phyloP scores from a whole-genome alignment of 1,140 invertebrate species.

The Scaptodrosophila lebanonensis region DNA sequence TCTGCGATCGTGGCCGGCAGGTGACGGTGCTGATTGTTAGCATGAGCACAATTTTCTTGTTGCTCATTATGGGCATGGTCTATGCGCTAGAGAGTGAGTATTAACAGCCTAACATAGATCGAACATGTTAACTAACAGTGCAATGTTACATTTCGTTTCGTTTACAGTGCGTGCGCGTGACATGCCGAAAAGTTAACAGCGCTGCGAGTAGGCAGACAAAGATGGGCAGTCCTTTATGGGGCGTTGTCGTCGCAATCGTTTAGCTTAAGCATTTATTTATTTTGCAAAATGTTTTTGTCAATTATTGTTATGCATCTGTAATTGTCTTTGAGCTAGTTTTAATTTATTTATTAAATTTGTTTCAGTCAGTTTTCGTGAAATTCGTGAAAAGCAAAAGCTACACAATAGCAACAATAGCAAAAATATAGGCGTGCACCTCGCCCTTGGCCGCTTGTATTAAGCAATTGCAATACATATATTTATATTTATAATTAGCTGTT shows the following conservation, averaged over 20 bases:
- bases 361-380: slow-evolving; percentile 66
- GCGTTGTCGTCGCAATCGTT: slow-evolving; percentile 5
- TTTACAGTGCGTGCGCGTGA: slow-evolving; percentile 81
- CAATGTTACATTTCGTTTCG: neutral
- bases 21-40: slow-evolving; percentile 87
- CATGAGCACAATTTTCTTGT: slow-evolving; percentile 86
- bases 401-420: no score
- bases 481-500: slow-evolving; percentile 22
- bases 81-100: slow-evolving; percentile 83
- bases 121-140: neutral
- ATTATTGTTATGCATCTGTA: slow-evolving; percentile 50
- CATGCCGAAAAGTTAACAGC: slow-evolving; percentile 75
- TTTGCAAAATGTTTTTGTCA: slow-evolving; percentile 35
- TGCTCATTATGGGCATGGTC: slow-evolving; percentile 86
- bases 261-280: slow-evolving; percentile 38
- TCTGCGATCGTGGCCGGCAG: slow-evolving; percentile 85
- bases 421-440: neutral
- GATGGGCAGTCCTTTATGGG: neutral
- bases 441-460: slow-evolving; percentile 22
- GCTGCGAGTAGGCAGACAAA: neutral
- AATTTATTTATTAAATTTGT: slow-evolving; percentile 45
- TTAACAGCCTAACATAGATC: neutral
- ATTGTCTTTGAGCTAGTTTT: slow-evolving; percentile 44
- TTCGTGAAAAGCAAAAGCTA: slow-evolving; percentile 5
- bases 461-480: slow-evolving; percentile 10